Percentiles rank a stretch among this genome's conserved stretches.
phyloP scores from a whole-genome alignment of 2,113 vertebrate genomes.

The Podilymbus podiceps region DNA sequence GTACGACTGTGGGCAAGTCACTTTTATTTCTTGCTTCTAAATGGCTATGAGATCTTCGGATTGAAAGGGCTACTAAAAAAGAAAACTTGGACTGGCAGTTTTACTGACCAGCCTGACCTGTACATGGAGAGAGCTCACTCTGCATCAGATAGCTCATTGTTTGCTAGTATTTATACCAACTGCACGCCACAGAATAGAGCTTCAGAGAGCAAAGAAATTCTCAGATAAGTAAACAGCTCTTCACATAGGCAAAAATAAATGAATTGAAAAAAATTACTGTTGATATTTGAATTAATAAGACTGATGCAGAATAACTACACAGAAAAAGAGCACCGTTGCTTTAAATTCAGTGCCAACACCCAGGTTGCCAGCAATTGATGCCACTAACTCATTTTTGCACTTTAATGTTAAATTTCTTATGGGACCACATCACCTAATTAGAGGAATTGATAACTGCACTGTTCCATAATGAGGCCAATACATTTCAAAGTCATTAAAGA shows the following conservation, averaged over 20 bases:
- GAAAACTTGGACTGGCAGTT: not conserved
- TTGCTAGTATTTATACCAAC: not conserved
- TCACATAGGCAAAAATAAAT: not conserved
- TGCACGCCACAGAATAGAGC: not conserved
- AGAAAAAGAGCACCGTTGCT: constrained; percentile 27
- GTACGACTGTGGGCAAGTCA: not conserved
- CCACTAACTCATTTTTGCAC: constrained; percentile 81
- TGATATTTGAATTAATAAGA: not conserved
- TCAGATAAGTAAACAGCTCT: not conserved
- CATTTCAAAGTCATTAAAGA: constrained; percentile 99
- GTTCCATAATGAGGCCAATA: constrained; percentile 97
- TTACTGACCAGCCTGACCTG: not conserved
- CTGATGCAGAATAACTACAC: not conserved
- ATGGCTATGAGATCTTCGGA: not conserved
- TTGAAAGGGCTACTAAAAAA: not conserved
- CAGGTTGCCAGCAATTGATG: constrained; percentile 66
- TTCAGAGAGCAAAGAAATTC: not conserved
- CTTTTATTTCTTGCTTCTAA: not conserved
- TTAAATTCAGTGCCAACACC: constrained; percentile 52
- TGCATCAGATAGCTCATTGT: not conserved
- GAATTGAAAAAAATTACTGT: not conserved
- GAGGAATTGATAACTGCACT: constrained; percentile 96
- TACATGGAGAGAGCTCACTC: not conserved
- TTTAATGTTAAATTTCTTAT: constrained; percentile 94
- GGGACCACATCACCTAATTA: constrained; percentile 93